Conservation (phyloP, 2,113 vertebrate species). For the Coryphaenoides rupestris region DNA sequence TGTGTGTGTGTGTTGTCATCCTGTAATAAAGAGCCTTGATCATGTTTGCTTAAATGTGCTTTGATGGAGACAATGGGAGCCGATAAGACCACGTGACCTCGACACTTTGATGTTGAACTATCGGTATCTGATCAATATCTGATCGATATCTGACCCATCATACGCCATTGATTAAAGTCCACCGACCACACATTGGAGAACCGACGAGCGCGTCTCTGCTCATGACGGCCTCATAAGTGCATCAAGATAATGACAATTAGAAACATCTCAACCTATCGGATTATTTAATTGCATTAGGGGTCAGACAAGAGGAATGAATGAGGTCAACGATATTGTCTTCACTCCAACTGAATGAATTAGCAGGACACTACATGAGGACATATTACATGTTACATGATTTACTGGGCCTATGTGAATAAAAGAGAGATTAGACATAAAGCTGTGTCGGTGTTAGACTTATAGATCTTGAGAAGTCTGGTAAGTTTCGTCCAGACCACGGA, state of each 20-base stretch:
- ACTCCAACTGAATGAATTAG: too few species aligned
- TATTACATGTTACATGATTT: too few species aligned
- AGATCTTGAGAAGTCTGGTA: too few species aligned
- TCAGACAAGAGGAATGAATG: neutral
- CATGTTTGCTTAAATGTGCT: constrained; percentile 61
- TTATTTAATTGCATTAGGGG: neutral
- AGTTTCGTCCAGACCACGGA: too few species aligned
- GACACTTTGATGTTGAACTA: constrained; percentile 61
- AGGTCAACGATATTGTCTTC: neutral
- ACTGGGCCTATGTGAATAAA: too few species aligned
- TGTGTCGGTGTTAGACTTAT: too few species aligned
- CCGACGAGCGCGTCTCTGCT: constrained; percentile 16
- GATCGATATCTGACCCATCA: constrained; percentile 39
- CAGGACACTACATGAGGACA: too few species aligned
- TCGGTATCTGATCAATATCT: constrained; percentile 43
- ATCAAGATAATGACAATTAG: constrained; percentile 7
- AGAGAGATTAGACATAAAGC: too few species aligned
- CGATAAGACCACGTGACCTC: constrained; percentile 62
- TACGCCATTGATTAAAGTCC: constrained; percentile 50
- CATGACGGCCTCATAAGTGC: neutral
- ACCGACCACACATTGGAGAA: constrained; percentile 17
- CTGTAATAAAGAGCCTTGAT: constrained; percentile 66
- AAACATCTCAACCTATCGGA: too few species aligned
- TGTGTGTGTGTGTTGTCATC: constrained; percentile 16
- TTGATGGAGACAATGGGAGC: constrained; percentile 56